Base-by-base conservation (phyloP, 2,797 vertebrate genomes). In the Limnodromus scolopaceus region DNA sequence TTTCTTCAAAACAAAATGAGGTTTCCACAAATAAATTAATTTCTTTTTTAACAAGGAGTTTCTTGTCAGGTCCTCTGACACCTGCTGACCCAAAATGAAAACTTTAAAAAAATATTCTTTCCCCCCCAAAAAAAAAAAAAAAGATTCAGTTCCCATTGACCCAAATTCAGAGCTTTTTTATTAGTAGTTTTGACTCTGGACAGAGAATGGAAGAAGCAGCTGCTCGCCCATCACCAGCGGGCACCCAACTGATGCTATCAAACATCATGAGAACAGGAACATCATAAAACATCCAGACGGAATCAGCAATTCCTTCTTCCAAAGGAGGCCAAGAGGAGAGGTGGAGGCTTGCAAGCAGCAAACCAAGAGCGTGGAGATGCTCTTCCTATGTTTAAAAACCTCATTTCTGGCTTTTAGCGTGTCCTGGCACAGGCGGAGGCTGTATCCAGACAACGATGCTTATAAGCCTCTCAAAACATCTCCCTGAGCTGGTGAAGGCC, bases 71-170 rank as follows among this genome's bases (percentile, higher is more conserved):
- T 81, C 75, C 74, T 87, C 64, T 51, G 78, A 89, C 85, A 87
- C 36, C 36, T 55, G 46, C 78, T 94, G 87, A 92, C 87, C 89
- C 79, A 90, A 90, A 94, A 95, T n/a, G 75, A 61, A 78, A 92
- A 81, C 17, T 36, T 39, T 10, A 19, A 54, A 46, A 51, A 13
- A 16, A 28, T 28, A 16, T 53, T 4, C 1, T 12, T n/a, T 2
- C 3, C 18, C 22, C 5, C 28, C 17, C 28, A 3, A 15, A 13
- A 45, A 58, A 25, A n/a, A n/a, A n/a, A n/a, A n/a, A 23, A 46
- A 45, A 48, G 10, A 58, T 68, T 58, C 30, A 12, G 11, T 54
- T 89, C 69, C 58, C n/a, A 60, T 19, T 81, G 51, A 77, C 55
- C 55, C 79, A 84, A 39, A 81, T 94, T 70, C 16, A 22, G 46